Base-by-base conservation (phyloP, 2,888 invertebrate species). In the Eulithis testata region DNA sequence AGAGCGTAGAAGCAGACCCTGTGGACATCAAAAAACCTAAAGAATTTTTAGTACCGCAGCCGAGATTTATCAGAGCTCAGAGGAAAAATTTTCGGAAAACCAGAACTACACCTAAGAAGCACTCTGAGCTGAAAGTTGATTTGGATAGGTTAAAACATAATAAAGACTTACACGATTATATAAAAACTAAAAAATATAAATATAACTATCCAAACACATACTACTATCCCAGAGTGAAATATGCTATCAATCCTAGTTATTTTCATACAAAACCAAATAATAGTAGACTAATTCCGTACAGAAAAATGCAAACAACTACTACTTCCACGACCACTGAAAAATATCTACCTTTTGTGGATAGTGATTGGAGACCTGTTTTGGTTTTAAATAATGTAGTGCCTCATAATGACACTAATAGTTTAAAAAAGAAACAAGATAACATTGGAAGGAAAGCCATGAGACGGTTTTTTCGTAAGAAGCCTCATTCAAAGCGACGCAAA, bases 171-270 rank as follows among this genome's bases (percentile, higher is more conserved):
- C 79, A 85, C 50, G 92, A 93, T 70, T 93, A 92, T 63, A 74
- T 90, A 0, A 93, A 89, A 78, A 92, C 88, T 5, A 93, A 93
- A 75, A 93, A 93, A 71, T 93, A 93, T 80, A 91, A 90, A 74
- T 84, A 82, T 65, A 91, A 93, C 65, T 93, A 92, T 74, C 91
- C 90, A 6, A 81, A 84, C 49, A 93, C 93, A 0, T 88, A 79
- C 75, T 93, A 86, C 66, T 92, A 92, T 74, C 93, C 93, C 8
- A 87, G 90, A 76, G 79, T 93, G 0, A 91, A 90, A 73, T 87
- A 89, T 69, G 86, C 84, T 73, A 82, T 89, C 0, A 90, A 90
- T 75, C 91, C 92, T n/a, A 85, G 80, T 60, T 77, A 69, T 45
- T 87, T 83, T 72, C 65, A 76, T 47, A 58, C 53, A 4, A 87